These are phyloP conservation scores for Procavia capensis DNA, from an alignment of 2,113 vertebrate species.

Conservation along the genomic window DNA sequence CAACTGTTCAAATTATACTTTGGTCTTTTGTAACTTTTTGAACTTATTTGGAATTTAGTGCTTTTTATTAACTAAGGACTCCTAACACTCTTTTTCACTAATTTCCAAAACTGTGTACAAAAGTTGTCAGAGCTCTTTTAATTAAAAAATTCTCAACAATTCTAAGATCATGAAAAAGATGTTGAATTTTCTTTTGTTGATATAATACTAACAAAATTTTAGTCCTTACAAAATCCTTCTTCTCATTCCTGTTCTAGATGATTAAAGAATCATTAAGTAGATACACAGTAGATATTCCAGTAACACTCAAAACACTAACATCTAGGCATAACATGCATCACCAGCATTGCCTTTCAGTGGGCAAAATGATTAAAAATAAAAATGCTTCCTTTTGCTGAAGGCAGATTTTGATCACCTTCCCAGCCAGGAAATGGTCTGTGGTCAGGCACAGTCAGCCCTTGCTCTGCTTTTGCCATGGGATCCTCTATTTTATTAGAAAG, in stretches of 20 bases:
- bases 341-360: neutral
- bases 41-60: neutral
- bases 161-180: neutral
- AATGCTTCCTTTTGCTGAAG: slow-evolving; percentile 55
- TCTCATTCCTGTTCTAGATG: neutral
- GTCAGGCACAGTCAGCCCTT: neutral
- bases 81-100: neutral
- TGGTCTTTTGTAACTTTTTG: neutral
- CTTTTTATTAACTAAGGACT: neutral
- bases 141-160: slow-evolving; percentile 3
- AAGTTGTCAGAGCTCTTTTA: slow-evolving; percentile 15
- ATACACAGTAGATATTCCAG: slow-evolving; percentile 19
- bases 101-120: neutral
- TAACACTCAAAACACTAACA: slow-evolving; percentile 58
- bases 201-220: neutral
- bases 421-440: neutral
- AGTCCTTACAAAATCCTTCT: neutral
- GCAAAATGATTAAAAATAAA: slow-evolving; percentile 56
- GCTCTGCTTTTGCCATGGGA: neutral
- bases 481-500: neutral
- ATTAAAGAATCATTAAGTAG: slow-evolving; percentile 12
- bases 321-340: neutral
- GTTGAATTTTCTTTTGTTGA: neutral
- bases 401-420: slow-evolving; percentile 16
- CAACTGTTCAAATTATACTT: neutral